Base-by-base conservation (phyloP, 2,113 vertebrate species). In the Bubo bubo region DNA sequence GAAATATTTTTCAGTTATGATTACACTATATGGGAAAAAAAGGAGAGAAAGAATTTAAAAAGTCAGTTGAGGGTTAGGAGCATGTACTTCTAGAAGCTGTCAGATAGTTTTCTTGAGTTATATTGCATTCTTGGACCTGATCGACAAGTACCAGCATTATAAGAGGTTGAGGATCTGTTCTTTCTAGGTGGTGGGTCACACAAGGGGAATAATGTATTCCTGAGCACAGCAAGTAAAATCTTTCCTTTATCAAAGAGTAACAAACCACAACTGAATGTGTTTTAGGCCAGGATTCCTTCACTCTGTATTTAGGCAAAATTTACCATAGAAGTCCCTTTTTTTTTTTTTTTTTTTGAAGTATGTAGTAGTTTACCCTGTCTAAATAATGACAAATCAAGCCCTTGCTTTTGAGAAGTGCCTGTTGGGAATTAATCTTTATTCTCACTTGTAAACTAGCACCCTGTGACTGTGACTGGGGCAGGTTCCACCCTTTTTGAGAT, bases 21-120 rank as follows among this genome's bases (percentile, higher is more conserved):
- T 52, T 74, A 27, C 13, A 62, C 15, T 52, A 19, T 16, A 49
- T 0, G 0, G 10, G 8, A 2, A 26, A 34, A 32, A 22, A 52
- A 26, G 14, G 34, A 52, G 9, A 32, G 34, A 53, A 23, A 30
- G 14, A 30, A 66, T 49, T 26, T 27, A 11, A 73, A 37, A 12
- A 67, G 26, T 53, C 52, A 81, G 19, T 6, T 52, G 19, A 75
- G 32, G 17, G 18, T 68, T 68, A 76, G 43, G 27, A 88, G 20
- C 6, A 35, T 24, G 9, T 49, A 55, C 22, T 88, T 80, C 16
- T 34, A 43, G 45, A 77, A 82, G 32, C 28, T 53, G 12, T 35
- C 32, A 59, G 39, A 26, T 55, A 10, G 5, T 89, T 93, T 93
- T 84, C 43, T 77, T 71, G 32, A 81, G 13, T 59, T 74, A 24